Conservation (phyloP, 2,888 invertebrate species). For the Hirtodrosophila confusa region DNA sequence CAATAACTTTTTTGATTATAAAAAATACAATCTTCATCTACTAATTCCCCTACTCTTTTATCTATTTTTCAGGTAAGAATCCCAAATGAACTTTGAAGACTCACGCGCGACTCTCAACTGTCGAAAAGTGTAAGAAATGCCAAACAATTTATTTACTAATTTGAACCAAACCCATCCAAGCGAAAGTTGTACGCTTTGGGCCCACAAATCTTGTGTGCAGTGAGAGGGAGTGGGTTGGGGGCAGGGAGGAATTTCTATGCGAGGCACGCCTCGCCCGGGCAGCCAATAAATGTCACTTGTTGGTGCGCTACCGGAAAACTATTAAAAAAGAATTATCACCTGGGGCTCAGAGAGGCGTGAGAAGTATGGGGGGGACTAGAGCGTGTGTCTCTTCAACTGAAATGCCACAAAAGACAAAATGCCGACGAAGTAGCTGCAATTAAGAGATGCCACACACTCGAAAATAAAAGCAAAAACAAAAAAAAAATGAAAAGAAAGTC, state of each 20-base stretch:
- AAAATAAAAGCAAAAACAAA: neutral
- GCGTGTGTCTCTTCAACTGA: constrained; percentile 28
- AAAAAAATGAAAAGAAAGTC: constrained; percentile 29
- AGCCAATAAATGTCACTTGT: constrained; percentile 77
- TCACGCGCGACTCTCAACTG: constrained; percentile 20
- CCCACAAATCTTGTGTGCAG: constrained; percentile 40
- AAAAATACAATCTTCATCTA: constrained; percentile 6
- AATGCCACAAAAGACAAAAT: constrained; percentile 35
- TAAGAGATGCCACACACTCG: constrained; percentile 50
- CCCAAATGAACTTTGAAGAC: constrained; percentile 29
- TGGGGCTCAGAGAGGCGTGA: constrained; percentile 4
- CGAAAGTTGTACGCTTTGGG: constrained; percentile 51
- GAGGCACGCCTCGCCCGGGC: constrained; percentile 52
- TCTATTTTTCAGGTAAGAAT: constrained; percentile 44
- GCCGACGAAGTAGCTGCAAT: constrained; percentile 49
- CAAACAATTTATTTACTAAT: constrained; percentile 37
- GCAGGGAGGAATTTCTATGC: constrained; percentile 46
- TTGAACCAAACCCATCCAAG: constrained; percentile 29
- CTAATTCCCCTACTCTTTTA: constrained; percentile 13
- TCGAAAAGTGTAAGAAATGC: constrained; percentile 24
- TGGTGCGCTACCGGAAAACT: constrained; percentile 76
- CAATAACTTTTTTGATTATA: too few species aligned
- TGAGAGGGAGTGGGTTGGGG: neutral
- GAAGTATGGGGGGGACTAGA: neutral
- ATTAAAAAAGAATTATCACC: constrained; percentile 79